A percentile compares a stretch with the other conserved stretches of the same genome.
Conservation (phyloP, 2,113 vertebrate genomes). For the Illadopsis cleaveri region DNA sequence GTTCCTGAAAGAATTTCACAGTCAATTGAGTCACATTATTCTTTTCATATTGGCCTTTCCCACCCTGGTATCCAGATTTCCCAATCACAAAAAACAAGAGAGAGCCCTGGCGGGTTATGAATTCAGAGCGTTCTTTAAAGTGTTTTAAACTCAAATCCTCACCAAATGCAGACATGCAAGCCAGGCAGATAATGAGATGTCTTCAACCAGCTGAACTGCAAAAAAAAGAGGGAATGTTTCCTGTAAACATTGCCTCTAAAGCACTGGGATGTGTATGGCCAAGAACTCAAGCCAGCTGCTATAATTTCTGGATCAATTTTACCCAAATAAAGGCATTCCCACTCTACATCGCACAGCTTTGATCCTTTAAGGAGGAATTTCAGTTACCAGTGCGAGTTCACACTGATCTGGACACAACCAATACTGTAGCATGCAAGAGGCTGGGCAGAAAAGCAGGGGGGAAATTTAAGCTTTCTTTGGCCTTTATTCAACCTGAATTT, state of each 20-base stretch:
- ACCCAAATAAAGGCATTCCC: slow-evolving; percentile 14
- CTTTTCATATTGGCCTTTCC: not conserved
- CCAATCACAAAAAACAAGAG: not conserved
- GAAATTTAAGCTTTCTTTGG: not conserved
- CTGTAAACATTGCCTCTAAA: not conserved
- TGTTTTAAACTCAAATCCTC: not conserved
- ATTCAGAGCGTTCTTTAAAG: not conserved
- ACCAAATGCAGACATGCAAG: not conserved
- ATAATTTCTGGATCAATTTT: not conserved
- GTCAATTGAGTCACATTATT: slow-evolving; percentile 40
- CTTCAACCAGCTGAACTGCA: not conserved
- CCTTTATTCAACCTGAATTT: slow-evolving; percentile 19
- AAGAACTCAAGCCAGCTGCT: not conserved
- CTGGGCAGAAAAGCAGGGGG: slow-evolving; percentile 25
- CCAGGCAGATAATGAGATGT: not conserved
- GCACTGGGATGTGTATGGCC: not conserved
- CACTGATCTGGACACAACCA: not conserved
- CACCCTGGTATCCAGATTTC: slow-evolving; percentile 3
- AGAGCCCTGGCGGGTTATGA: not conserved
- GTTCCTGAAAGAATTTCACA: slow-evolving; percentile 59
- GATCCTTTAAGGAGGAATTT: not conserved
- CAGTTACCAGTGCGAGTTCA: not conserved
- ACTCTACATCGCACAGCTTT: not conserved
- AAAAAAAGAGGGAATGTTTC: not conserved
- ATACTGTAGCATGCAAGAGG: not conserved